A percentile compares a stretch with the other conserved stretches of the same genome.
Conservation (phyloP, 2,888 invertebrate species). For the Rhamphomyia laevipes region DNA sequence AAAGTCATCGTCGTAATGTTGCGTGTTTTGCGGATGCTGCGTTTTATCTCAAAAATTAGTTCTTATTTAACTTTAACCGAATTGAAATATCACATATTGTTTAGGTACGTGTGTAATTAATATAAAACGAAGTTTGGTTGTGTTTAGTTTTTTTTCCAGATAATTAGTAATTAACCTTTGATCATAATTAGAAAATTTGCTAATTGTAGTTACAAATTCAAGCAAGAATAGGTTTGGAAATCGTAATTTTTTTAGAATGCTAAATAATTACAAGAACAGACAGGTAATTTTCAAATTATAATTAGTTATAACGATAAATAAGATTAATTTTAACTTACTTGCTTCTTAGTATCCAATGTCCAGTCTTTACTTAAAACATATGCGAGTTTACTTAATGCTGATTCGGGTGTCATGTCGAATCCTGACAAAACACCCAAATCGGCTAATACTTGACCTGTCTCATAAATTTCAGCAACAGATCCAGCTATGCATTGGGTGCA, state of each 20-base stretch:
- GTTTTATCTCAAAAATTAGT: too few relatives aligned
- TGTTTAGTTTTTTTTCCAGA: too few relatives aligned
- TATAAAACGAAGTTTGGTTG: too few relatives aligned
- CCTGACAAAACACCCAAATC: slow-evolving; percentile 31
- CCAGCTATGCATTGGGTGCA: slow-evolving; percentile 85
- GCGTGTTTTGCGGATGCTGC: too few relatives aligned
- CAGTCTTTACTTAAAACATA: slow-evolving; percentile 76
- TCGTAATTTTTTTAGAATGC: neutral
- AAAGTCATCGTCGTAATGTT: too few relatives aligned
- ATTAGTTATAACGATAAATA: neutral
- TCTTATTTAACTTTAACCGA: too few relatives aligned
- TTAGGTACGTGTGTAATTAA: too few relatives aligned
- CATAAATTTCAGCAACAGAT: slow-evolving; percentile 67
- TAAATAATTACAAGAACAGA: neutral
- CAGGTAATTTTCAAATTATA: neutral
- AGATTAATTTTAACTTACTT: slow-evolving; percentile 42
- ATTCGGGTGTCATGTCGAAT: slow-evolving; percentile 65
- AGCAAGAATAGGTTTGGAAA: too few relatives aligned
- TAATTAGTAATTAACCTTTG: too few relatives aligned
- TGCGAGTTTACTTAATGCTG: slow-evolving; percentile 80
- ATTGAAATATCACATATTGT: too few relatives aligned
- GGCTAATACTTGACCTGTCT: slow-evolving; percentile 58
- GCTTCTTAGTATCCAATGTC: slow-evolving; percentile 49
- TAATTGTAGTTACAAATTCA: too few relatives aligned
- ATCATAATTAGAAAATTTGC: too few relatives aligned